Conservation (phyloP, 2,113 vertebrate species). For the Marcusenius ussheri region DNA sequence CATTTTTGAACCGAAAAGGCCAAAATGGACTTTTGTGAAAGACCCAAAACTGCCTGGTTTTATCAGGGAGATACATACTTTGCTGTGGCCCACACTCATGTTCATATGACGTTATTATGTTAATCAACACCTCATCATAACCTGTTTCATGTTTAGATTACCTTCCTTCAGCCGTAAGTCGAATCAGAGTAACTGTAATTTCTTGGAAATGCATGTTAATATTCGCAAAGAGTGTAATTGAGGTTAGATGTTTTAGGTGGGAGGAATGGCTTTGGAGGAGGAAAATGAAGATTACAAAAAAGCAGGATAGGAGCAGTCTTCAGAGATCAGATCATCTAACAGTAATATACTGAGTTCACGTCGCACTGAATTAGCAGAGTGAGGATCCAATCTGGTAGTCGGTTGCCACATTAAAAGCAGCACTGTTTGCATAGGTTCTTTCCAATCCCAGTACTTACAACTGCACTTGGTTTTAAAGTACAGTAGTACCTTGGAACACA, state of each 20-base stretch:
- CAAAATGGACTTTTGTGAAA: background rate
- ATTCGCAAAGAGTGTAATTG: background rate
- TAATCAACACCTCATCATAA: background rate
- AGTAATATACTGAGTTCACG: constrained; percentile 41
- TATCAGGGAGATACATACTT: background rate
- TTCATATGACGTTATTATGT: background rate
- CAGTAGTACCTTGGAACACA: no score
- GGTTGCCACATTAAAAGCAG: constrained; percentile 47
- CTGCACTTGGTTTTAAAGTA: background rate
- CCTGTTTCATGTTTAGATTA: background rate
- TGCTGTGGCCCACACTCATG: background rate
- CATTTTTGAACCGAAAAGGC: background rate
- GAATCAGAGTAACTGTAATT: background rate
- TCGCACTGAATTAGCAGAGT: constrained; percentile 46
- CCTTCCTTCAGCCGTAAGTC: background rate
- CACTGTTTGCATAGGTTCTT: constrained; percentile 23
- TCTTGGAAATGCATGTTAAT: background rate
- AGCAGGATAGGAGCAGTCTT: background rate
- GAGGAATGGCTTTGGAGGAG: no score
- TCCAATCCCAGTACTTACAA: constrained; percentile 17
- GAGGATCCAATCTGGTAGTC: constrained; percentile 38
- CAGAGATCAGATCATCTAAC: background rate
- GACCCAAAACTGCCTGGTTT: constrained; percentile 10
- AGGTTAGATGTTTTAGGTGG: background rate
- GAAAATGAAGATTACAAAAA: no score